Conservation (phyloP, 1,140 invertebrate genomes). For the Hirudo medicinalis region DNA sequence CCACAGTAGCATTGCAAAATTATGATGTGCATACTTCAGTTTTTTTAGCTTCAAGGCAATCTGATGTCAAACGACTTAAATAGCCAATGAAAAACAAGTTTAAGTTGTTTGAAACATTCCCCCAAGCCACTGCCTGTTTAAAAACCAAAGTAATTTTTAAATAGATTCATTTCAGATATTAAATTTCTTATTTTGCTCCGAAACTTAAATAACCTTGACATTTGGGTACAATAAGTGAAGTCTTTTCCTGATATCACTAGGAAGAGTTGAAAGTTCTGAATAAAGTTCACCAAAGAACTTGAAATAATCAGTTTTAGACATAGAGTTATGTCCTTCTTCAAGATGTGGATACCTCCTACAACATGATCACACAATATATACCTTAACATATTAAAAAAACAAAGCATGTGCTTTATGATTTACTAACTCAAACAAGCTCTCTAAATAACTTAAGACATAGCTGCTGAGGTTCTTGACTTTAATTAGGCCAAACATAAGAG, state of each 20-base stretch:
- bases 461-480: slow-evolving; percentile 58
- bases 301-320: slow-evolving; percentile 32
- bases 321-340: slow-evolving; percentile 22
- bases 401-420: neutral
- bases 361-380: slow-evolving; percentile 25
- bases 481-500: slow-evolving; percentile 61
- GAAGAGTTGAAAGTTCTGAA: slow-evolving; percentile 27
- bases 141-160: neutral
- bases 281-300: slow-evolving; percentile 36
- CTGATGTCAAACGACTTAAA: neutral
- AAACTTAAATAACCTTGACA: slow-evolving; percentile 32
- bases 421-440: slow-evolving; percentile 44
- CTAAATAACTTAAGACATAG: slow-evolving; percentile 56
- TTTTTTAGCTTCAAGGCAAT: neutral
- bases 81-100: slow-evolving; percentile 1
- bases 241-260: slow-evolving; percentile 31
- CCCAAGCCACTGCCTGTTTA: slow-evolving; percentile 8
- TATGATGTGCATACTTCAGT: neutral
- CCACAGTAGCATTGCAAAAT: neutral
- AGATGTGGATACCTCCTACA: slow-evolving; percentile 28
- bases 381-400: slow-evolving; percentile 26
- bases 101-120: slow-evolving; percentile 2
- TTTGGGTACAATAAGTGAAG: slow-evolving; percentile 35
- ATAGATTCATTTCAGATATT: too few species aligned
- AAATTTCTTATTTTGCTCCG: too few species aligned